These are phyloP conservation scores for Noctua janthe DNA, from an alignment of 2,888 invertebrate species.

Conservation along the genomic window DNA sequence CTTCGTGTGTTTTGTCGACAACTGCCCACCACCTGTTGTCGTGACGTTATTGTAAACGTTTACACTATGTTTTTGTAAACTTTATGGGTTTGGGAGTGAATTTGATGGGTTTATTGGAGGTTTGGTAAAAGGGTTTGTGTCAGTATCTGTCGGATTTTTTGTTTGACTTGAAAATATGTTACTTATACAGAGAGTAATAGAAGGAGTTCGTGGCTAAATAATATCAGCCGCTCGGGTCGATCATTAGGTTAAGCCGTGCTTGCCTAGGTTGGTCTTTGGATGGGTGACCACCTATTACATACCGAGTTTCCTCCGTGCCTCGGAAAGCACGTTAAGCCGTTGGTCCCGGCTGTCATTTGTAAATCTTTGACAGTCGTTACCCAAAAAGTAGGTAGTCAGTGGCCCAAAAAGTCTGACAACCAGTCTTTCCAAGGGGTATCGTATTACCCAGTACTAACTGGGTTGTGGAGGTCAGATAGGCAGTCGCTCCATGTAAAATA, in stretches of 20 bases:
- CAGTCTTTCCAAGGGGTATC: background rate
- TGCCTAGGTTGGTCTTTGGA: too few relatives aligned
- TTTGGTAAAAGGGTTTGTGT: background rate
- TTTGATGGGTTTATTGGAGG: conserved; percentile 58
- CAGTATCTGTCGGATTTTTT: background rate
- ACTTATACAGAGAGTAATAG: too few relatives aligned
- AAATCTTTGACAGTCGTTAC: background rate
- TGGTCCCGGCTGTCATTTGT: too few relatives aligned
- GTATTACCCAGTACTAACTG: background rate
- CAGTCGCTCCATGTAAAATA: background rate
- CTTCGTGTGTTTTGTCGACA: conserved; percentile 60
- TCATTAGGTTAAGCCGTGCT: too few relatives aligned
- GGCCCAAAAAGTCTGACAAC: background rate
- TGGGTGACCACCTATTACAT: too few relatives aligned
- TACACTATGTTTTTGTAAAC: conserved; percentile 49
- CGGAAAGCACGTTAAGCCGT: too few relatives aligned
- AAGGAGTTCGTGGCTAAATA: too few relatives aligned
- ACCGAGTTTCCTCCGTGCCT: too few relatives aligned
- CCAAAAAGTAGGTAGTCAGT: background rate
- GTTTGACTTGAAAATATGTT: background rate
- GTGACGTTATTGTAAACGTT: conserved; percentile 37
- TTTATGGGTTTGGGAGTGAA: conserved; percentile 57
- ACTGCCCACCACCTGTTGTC: conserved; percentile 78
- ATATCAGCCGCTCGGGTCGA: too few relatives aligned
- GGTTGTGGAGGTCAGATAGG: background rate